A percentile compares a stretch with the other conserved stretches of the same genome.
Evolutionary conservation across 2,113 vertebrate species (phyloP).

Genomic region (Acrocephalus arundinaceus): DNA sequence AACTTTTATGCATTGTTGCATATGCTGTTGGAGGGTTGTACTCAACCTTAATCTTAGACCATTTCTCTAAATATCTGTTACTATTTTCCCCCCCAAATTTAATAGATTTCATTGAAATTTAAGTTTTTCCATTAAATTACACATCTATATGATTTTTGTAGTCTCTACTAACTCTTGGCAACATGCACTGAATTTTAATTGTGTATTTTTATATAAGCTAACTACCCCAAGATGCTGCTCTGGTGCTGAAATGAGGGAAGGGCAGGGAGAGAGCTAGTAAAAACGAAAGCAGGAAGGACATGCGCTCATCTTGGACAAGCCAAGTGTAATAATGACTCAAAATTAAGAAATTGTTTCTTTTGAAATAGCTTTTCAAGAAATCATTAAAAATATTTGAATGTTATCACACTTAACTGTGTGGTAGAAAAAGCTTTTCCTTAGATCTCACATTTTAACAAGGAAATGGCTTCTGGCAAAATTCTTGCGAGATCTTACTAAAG

Average conservation of each 20-base stretch:
- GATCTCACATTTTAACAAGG: not conserved
- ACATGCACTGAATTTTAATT: not conserved
- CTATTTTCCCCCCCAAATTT: not conserved
- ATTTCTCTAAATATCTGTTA: not conserved
- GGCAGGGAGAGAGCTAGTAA: not conserved
- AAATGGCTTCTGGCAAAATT: constrained; percentile 32
- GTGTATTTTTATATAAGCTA: not conserved
- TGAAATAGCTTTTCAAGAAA: not conserved
- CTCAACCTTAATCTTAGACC: not conserved
- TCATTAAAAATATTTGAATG: not conserved
- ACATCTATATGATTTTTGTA: not conserved
- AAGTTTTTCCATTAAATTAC: not conserved
- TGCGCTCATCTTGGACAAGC: not conserved
- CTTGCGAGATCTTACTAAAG: not conserved
- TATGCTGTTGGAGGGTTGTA: not conserved
- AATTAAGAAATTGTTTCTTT: not conserved
- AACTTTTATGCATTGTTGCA: not conserved
- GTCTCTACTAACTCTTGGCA: not conserved
- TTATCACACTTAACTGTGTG: constrained; percentile 50
- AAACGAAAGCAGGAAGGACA: constrained; percentile 33
- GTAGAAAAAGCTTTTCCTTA: constrained; percentile 35
- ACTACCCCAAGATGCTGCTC: not conserved
- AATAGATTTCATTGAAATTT: not conserved
- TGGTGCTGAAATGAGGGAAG: not conserved
- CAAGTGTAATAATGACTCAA: constrained; percentile 23